Evolutionary conservation across 2,113 vertebrate species (phyloP).

Genomic region (Physeter macrocephalus): DNA sequence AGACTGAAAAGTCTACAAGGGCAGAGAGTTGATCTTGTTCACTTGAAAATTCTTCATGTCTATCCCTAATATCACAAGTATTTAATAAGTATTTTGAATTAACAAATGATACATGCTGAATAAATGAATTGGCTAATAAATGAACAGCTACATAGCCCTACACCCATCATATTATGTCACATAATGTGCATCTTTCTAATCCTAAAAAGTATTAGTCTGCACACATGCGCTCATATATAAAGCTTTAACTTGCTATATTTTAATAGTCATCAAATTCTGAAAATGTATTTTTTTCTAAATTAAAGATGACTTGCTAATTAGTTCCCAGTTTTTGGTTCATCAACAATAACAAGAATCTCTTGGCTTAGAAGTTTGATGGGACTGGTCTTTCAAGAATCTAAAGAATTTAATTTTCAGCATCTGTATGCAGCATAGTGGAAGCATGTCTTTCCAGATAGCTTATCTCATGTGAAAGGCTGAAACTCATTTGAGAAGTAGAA

Average conservation of each 20-base stretch:
- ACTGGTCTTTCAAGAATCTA: not conserved
- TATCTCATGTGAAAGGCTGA: not conserved
- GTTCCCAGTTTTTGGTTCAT: not conserved
- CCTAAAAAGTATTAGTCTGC: not conserved
- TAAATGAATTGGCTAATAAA: not conserved
- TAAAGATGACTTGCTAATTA: not conserved
- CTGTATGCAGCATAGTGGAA: not conserved
- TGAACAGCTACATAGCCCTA: not conserved
- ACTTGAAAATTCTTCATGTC: not conserved
- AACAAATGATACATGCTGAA: not conserved
- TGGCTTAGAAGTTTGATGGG: not conserved
- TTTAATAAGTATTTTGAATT: not conserved
- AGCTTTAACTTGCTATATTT: not conserved
- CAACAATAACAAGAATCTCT: not conserved
- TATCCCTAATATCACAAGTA: not conserved
- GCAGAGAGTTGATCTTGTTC: not conserved
- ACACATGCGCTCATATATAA: not conserved
- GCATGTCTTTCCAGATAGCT: not conserved
- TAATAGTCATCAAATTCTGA: not conserved
- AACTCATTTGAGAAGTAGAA: not conserved
- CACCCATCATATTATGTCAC: not conserved
- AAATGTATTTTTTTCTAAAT: not conserved
- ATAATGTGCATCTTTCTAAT: not conserved
- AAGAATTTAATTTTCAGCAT: constrained; percentile 6
- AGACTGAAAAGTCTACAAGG: not conserved